Percentiles rank a stretch among this genome's conserved stretches.
Evolutionary conservation across 2,888 invertebrate genomes (phyloP).

Genomic region (Epinotia bilunana): DNA sequence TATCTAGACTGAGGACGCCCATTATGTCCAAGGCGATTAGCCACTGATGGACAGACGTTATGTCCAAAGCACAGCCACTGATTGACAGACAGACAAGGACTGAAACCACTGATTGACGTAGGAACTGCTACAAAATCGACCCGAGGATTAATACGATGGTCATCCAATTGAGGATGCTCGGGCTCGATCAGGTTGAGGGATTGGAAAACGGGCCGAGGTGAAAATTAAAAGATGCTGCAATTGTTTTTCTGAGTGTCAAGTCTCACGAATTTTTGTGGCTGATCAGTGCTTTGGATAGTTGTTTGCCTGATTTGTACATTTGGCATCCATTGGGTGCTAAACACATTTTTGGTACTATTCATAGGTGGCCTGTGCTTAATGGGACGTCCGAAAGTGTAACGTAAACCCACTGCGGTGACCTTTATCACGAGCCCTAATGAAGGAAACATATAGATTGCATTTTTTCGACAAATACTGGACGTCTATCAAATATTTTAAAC

Average conservation of each 20-base stretch:
- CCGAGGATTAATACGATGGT: too few relatives aligned
- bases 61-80: too few relatives aligned
- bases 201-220: not conserved
- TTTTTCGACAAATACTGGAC: not conserved
- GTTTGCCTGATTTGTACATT: not conserved
- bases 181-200: too few relatives aligned
- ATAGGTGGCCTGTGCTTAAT: not conserved
- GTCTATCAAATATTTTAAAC: not conserved
- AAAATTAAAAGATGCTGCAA: not conserved
- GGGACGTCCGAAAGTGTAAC: not conserved
- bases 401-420: slow-evolving; percentile 13
- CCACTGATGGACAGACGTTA: not conserved
- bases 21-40: not conserved
- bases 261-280: too few relatives aligned
- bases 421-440: slow-evolving; percentile 17
- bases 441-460: not conserved
- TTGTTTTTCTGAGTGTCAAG: not conserved
- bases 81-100: too few relatives aligned
- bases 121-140: too few relatives aligned
- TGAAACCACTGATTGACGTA: too few relatives aligned
- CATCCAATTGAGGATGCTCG: too few relatives aligned
- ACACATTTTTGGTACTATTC: not conserved
- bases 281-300: not conserved
- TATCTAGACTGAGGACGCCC: slow-evolving; percentile 1
- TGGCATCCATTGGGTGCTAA: too few relatives aligned